Evolutionary conservation across 2,888 invertebrate genomes (phyloP), one percentile per base, ranked within the genome.

Genomic region (Leucophenga maculata): DNA sequence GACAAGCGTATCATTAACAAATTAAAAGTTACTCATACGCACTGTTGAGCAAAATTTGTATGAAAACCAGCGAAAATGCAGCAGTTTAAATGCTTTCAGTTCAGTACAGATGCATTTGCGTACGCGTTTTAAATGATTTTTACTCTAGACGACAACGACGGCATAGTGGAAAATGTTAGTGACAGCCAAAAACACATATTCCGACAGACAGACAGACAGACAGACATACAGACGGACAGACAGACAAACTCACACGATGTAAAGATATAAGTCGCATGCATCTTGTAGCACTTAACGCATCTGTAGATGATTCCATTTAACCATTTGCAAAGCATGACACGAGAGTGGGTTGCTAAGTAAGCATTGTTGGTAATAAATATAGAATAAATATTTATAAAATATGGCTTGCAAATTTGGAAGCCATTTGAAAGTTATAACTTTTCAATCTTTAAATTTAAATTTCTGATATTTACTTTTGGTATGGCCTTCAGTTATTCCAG

Each of bases 1-100:
- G 22, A 64, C 46, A 48, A 64, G 62, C 69, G 64, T 44, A 68
- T 48, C 65, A 70, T 71, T 72, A 66, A 69, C 71, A 73, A 62
- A 78, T 75, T 72, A 68, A 74, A 70, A 69, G 48, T 72, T 71
- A 76, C 69, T 73, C 52, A 78, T 78, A 71, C 79, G 78, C 73
- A 71, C 60, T 66, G 79, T 79, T 76, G 70, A 67, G 32, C 74
- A 72, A 67, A 75, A 67, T 75, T 64, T 46, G 46, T 48, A 64
- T 18, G 39, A 60, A 60, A 60, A 39, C 39, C 18, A 39, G 31
- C 74, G 73, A 75, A 72, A 72, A 52, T 59, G 67, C 55, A 67
- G 69, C 48, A 59, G 55, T 32, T 3, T 32, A 8, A 64, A 65
- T 60, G 55, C 39, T 69, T 71, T 72, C n/a, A 57, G 18, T 18